These are phyloP conservation scores for Heliconius aoede DNA, from an alignment of 2,888 invertebrate genomes.

Conservation along the genomic window DNA sequence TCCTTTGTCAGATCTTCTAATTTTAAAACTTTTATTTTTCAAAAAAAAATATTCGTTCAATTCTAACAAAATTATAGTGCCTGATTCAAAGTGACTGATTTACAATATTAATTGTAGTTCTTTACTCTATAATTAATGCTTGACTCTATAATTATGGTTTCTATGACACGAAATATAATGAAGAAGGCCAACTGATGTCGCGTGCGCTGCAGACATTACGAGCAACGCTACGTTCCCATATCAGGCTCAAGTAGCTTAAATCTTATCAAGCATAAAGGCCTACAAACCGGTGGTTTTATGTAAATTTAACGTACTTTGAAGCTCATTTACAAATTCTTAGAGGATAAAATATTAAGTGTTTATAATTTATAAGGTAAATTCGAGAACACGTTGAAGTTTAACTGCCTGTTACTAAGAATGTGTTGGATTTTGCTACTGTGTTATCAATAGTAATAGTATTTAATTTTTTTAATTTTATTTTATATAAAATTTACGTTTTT, in stretches of 20 bases:
- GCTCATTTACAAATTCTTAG: slow-evolving; percentile 44
- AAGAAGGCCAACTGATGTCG: slow-evolving; percentile 35
- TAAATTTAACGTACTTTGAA: slow-evolving; percentile 47
- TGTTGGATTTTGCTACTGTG: neutral
- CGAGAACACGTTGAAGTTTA: neutral
- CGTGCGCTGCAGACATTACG: slow-evolving; percentile 39
- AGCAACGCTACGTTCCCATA: slow-evolving; percentile 33
- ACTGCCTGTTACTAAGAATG: neutral
- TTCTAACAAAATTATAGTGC: neutral
- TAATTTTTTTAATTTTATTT: neutral
- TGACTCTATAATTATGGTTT: slow-evolving; percentile 11
- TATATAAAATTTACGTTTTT: neutral
- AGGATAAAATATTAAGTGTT: slow-evolving; percentile 34
- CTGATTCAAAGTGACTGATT: slow-evolving; percentile 11
- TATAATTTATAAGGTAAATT: slow-evolving; percentile 23
- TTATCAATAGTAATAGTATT: too few species aligned
- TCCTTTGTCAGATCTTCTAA: too few species aligned
- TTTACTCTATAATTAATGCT: slow-evolving; percentile 32
- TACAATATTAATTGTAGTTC: neutral
- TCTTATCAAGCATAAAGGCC: slow-evolving; percentile 49
- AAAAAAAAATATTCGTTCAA: too few species aligned
- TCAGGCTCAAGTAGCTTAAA: slow-evolving; percentile 48
- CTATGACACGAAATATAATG: slow-evolving; percentile 38
- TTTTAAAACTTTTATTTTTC: too few species aligned
- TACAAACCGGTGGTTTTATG: slow-evolving; percentile 47